A percentile compares a stretch with the other conserved stretches of the same genome.
These are phyloP conservation scores for Cephus rjabovi DNA, from an alignment of 2,888 invertebrate species.

Conservation along the genomic window DNA sequence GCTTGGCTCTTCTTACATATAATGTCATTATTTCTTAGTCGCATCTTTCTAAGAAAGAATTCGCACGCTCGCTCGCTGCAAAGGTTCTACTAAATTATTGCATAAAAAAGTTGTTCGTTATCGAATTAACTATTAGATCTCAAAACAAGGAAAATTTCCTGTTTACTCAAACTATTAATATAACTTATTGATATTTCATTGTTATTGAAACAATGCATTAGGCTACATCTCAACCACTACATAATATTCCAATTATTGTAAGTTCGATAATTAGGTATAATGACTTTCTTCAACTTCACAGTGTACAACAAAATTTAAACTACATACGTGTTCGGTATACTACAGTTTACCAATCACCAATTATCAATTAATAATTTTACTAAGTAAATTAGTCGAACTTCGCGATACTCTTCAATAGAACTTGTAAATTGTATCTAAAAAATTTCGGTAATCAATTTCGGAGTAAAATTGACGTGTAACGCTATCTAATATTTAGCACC, in stretches of 20 bases:
- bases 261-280: background rate
- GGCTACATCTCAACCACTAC: background rate
- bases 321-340: background rate
- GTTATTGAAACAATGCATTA: background rate
- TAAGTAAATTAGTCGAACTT: background rate
- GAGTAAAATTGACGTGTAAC: background rate
- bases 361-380: background rate
- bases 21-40: background rate
- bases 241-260: background rate
- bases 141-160: background rate
- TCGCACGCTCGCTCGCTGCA: background rate
- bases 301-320: background rate
- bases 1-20: background rate
- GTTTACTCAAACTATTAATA: background rate
- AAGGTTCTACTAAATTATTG: background rate
- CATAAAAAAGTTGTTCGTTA: background rate
- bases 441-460: background rate
- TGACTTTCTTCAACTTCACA: background rate
- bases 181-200: background rate
- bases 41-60: background rate
- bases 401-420: background rate
- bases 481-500: conserved; percentile 48
- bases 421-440: background rate
- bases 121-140: background rate
- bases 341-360: background rate